Conservation (phyloP, 2,797 vertebrate species). For the Pseudopleuronectes americanus region DNA sequence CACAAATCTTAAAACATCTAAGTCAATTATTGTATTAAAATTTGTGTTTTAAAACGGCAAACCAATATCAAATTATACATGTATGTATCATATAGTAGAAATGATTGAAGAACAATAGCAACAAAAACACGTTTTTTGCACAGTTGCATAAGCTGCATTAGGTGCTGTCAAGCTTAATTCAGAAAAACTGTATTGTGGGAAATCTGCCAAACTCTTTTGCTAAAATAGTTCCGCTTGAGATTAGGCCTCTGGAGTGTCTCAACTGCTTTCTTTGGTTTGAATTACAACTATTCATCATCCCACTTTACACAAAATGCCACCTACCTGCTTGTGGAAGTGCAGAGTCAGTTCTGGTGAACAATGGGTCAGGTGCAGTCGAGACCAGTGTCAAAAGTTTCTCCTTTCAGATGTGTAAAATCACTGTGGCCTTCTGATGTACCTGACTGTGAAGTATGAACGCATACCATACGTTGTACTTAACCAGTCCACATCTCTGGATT, state of each 20-base stretch:
- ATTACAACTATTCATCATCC: slow-evolving; percentile 29
- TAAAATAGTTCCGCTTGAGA: no score
- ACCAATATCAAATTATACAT: not conserved
- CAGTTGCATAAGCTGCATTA: not conserved
- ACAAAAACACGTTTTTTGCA: not conserved
- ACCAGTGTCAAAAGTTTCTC: not conserved
- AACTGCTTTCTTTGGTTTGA: slow-evolving; percentile 2
- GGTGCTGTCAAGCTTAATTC: not conserved
- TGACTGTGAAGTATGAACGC: slow-evolving; percentile 16
- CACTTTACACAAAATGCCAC: slow-evolving; percentile 29
- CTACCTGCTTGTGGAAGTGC: slow-evolving; percentile 58
- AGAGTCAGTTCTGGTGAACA: slow-evolving; percentile 6
- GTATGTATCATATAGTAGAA: no score
- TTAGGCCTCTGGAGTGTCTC: not conserved
- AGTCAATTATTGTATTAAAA: not conserved
- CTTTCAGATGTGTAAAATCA: slow-evolving; percentile 10
- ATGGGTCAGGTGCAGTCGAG: slow-evolving; percentile 19
- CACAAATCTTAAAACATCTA: no score
- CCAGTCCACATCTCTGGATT: slow-evolving; percentile 45
- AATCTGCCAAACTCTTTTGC: not conserved
- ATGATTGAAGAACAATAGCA: not conserved
- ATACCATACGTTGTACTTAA: slow-evolving; percentile 41
- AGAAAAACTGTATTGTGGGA: not conserved
- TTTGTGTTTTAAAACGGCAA: not conserved
- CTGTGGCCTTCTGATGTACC: slow-evolving; percentile 45